Evolutionary conservation across 1,140 invertebrate genomes (phyloP), one percentile per base, ranked within the genome.

Genomic region (Ectropis grisescens): DNA sequence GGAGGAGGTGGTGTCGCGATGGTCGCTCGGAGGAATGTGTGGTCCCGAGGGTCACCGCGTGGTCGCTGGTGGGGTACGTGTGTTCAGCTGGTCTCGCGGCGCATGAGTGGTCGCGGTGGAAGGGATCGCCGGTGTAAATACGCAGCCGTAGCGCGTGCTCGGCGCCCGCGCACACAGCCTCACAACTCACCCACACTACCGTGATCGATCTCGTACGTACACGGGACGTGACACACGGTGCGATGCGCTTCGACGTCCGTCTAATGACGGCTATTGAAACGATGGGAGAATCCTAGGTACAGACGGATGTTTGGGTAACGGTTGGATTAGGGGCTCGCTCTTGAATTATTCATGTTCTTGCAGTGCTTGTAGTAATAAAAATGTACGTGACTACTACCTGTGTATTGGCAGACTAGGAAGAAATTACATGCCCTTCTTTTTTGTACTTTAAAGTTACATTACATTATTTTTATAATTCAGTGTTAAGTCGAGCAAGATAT

Each of bases 81-180:
- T 78, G 68, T 36, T 65, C 70, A 31, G 65, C 41, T 50, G 54
- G 62, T 66, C 67, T 66, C 42, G 57, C 72, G 55, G 72, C 65
- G 69, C 72, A 74, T 78, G 69, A 81, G 75, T 81, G 75, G 46
- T 58, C 41, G 42, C 48, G 51, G 66, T 76, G 75, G 75, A 71
- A 76, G 72, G 75, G 61, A 69, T 60, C 64, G 67, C 58, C 60
- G 52, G 59, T 48, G 72, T 81, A 78, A 74, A 78, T 78, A 81
- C 71, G 49, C 37, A 47, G 60, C 33, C 49, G 54, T 53, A 59
- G 56, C 68, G 61, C 68, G 68, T 68, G 71, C 70, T 58, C 70
- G 45, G 45, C 41, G 53, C 55, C 37, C 41, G 68, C 72, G 58
- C 72, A 72, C 67, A 72, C 71, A 40, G 24, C 25, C 4, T 7